These are phyloP conservation scores for Oceanites oceanicus DNA, from an alignment of 2,113 vertebrate species.

Conservation along the genomic window DNA sequence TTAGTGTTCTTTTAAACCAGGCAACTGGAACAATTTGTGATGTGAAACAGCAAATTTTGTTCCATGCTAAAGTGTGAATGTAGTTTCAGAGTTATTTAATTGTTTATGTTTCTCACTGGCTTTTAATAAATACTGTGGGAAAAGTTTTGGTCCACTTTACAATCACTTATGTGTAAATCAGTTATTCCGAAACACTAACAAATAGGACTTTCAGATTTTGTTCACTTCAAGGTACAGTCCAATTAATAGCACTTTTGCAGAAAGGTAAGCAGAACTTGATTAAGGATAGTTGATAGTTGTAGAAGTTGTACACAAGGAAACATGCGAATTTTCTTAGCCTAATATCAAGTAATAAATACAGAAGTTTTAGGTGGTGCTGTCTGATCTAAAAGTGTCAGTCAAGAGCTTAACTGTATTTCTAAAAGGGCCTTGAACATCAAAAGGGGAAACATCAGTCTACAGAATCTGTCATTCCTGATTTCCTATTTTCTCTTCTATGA, in stretches of 20 bases:
- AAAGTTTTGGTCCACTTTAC: background rate
- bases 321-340: background rate
- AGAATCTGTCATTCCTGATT: background rate
- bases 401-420: background rate
- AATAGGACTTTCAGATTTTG: background rate
- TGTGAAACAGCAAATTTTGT: background rate
- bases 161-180: background rate
- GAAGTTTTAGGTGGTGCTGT: background rate
- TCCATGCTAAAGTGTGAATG: background rate
- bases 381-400: background rate
- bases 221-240: background rate
- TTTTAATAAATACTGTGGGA: background rate
- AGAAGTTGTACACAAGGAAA: background rate
- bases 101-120: background rate
- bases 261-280: background rate
- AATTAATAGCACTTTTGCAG: background rate
- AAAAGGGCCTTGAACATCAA: background rate
- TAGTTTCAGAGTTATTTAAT: background rate
- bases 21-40: background rate
- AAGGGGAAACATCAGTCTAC: background rate
- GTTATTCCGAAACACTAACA: background rate
- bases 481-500: background rate
- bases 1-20: background rate
- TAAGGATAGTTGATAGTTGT: background rate
- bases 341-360: background rate